Percentiles rank a stretch among this genome's conserved stretches.
Evolutionary conservation across 2,113 vertebrate species (phyloP).

Genomic region (Neomonachus schauinslandi): DNA sequence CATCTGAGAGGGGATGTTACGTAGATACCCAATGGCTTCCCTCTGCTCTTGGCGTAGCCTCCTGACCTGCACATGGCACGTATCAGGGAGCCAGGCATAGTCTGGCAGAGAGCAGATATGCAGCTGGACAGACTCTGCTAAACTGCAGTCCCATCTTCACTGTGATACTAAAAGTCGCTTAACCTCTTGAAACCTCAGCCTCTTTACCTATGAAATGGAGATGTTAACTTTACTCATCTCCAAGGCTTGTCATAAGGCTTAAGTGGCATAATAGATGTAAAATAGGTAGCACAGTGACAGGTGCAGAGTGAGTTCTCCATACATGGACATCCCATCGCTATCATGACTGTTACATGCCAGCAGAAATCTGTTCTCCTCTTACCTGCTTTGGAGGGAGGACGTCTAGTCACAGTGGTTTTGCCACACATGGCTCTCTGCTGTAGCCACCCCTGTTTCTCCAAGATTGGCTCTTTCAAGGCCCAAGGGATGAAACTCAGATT

Average conservation of each 20-base stretch:
- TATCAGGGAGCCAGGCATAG: background rate
- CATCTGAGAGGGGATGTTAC: background rate
- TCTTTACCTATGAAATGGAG: background rate
- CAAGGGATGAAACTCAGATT: background rate
- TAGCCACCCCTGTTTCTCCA: background rate
- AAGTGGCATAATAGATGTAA: background rate
- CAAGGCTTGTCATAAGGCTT: background rate
- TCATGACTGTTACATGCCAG: fast-evolving
- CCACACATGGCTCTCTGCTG: background rate
- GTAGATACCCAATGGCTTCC: background rate
- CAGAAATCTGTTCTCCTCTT: background rate
- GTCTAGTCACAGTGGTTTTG: background rate
- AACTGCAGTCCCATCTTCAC: background rate
- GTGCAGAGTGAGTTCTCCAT: background rate
- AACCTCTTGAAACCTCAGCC: background rate
- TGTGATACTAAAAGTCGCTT: background rate
- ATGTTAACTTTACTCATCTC: background rate
- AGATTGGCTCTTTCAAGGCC: background rate
- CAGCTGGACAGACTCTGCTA: background rate
- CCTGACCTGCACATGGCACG: fast-evolving
- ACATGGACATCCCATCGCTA: no score
- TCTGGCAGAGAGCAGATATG: no score
- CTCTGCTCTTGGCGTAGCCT: fast-evolving
- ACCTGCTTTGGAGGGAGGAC: background rate
- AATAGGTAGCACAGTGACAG: background rate